Evolutionary conservation across 2,888 invertebrate genomes (phyloP).

Genomic region (Abrostola triplasia): DNA sequence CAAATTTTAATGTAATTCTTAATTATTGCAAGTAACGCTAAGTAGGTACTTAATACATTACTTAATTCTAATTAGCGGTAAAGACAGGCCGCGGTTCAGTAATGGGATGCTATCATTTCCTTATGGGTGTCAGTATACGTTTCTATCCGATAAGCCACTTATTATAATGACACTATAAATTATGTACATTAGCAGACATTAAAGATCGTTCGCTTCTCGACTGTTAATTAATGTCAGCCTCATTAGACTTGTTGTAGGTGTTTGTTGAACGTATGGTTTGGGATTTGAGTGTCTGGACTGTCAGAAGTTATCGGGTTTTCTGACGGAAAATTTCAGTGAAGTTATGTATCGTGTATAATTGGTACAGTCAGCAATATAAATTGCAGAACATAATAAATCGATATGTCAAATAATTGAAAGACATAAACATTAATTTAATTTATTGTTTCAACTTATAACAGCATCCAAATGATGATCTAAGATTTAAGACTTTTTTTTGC

Average conservation of each 20-base stretch:
- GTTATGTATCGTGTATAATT: background rate
- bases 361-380: too few relatives aligned
- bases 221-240: background rate
- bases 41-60: background rate
- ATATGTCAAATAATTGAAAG: too few relatives aligned
- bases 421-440: too few relatives aligned
- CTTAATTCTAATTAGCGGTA: background rate
- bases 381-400: too few relatives aligned
- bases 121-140: constrained; percentile 20
- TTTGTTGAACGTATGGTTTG: background rate
- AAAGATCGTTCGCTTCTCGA: background rate
- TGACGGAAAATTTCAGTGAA: background rate
- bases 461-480: too few relatives aligned
- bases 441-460: too few relatives aligned
- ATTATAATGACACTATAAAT: constrained; percentile 39
- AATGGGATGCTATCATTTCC: constrained; percentile 40
- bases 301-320: background rate
- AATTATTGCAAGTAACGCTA: background rate
- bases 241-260: background rate
- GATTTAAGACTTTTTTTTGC: too few relatives aligned
- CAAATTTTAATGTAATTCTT: too few relatives aligned
- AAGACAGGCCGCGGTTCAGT: constrained; percentile 5
- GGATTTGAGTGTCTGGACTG: background rate
- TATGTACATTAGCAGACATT: constrained; percentile 5
- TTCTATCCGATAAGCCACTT: constrained; percentile 20